Percentiles rank a stretch among this genome's conserved stretches.
These are phyloP conservation scores for Pelusios castaneus DNA, from an alignment of 2,113 vertebrate genomes.

Conservation along the genomic window DNA sequence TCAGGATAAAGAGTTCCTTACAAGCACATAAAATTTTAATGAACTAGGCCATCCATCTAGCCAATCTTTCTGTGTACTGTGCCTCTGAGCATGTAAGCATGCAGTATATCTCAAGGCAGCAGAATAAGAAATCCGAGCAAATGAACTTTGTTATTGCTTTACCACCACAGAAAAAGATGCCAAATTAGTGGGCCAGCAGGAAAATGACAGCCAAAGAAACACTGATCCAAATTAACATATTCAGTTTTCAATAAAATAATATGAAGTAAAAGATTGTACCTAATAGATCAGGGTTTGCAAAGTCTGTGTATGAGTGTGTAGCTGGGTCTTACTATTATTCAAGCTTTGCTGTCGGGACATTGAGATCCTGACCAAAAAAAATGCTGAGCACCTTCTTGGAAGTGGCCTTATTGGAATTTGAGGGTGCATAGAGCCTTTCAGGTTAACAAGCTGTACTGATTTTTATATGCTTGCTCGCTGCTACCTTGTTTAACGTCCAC, in stretches of 20 bases:
- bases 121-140: neutral
- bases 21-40: neutral
- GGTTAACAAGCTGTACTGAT: neutral
- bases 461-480: no score
- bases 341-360: neutral
- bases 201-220: neutral
- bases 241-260: neutral
- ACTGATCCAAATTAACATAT: neutral
- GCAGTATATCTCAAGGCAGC: neutral
- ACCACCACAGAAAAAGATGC: neutral
- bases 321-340: neutral
- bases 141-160: accelerated
- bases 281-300: neutral
- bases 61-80: neutral
- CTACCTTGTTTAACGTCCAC: no score
- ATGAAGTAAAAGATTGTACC: neutral
- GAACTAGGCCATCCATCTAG: neutral
- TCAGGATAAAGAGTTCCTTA: neutral
- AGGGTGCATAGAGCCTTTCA: neutral
- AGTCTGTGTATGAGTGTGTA: neutral
- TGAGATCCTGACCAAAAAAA: neutral
- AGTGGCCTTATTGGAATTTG: neutral
- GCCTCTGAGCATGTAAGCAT: neutral
- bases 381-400: neutral
- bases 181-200: neutral